A percentile compares a stretch with the other conserved stretches of the same genome.
These are phyloP conservation scores for Sphaeramia orbicularis DNA, from an alignment of 2,797 vertebrate species.

Conservation along the genomic window DNA sequence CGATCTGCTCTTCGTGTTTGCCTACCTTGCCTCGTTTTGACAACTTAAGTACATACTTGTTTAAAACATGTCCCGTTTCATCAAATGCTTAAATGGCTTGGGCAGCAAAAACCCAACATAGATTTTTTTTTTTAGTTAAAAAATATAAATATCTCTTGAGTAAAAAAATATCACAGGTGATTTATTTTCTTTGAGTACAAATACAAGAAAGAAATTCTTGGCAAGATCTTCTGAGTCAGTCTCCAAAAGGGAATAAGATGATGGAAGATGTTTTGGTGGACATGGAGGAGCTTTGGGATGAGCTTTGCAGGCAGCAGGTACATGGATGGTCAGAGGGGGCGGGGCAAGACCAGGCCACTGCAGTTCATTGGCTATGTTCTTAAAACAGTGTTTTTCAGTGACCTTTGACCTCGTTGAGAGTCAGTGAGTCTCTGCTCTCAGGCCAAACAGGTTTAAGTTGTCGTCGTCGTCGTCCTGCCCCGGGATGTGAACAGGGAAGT, in stretches of 20 bases:
- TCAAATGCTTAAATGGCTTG: conserved; percentile 65
- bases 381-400: conserved; percentile 43
- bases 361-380: conserved; percentile 51
- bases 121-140: conserved; percentile 74
- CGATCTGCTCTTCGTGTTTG: conserved; percentile 35
- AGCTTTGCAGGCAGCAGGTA: conserved; percentile 54
- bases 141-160: conserved; percentile 89
- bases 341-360: neutral
- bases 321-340: conserved; percentile 13
- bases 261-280: conserved; percentile 42
- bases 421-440: conserved; percentile 44
- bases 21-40: conserved; percentile 47
- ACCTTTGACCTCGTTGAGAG: conserved; percentile 47
- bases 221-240: conserved; percentile 67
- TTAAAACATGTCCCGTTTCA: conserved; percentile 38
- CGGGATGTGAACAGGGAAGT: neutral
- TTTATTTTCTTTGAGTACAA: conserved; percentile 80
- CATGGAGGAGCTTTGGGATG: conserved; percentile 65
- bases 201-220: conserved; percentile 74
- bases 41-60: conserved; percentile 32
- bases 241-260: conserved; percentile 54
- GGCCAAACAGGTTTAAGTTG: conserved; percentile 12
- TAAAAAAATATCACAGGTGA: conserved; percentile 87
- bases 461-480: neutral
- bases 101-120: conserved; percentile 68